phyloP scores from a whole-genome alignment of 2,888 invertebrate genomes.

The Rotaria macrura region DNA sequence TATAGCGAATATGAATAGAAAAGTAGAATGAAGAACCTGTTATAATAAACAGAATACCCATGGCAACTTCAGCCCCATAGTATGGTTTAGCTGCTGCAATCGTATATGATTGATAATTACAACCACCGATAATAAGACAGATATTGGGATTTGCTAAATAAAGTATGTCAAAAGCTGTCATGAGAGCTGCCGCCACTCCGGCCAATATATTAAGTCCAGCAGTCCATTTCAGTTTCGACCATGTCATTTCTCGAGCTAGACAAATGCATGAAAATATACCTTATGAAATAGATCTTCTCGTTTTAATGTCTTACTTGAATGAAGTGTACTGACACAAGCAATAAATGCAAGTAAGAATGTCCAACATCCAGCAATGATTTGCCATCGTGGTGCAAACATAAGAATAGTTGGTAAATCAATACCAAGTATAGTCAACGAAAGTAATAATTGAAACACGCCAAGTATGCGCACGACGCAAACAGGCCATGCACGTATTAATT shows the following conservation, averaged over 20 bases:
- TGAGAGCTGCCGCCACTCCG: background rate
- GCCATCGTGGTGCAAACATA: constrained; percentile 16
- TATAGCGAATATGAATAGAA: background rate
- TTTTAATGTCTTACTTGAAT: background rate
- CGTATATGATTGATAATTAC: background rate
- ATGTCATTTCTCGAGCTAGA: background rate
- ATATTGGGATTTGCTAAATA: background rate
- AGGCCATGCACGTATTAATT: background rate
- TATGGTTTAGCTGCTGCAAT: background rate
- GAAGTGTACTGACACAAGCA: background rate
- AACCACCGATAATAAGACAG: background rate
- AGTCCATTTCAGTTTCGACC: background rate
- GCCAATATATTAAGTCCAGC: background rate
- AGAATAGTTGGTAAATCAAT: background rate
- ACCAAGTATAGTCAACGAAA: background rate
- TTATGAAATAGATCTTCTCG: background rate
- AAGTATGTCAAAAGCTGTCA: background rate
- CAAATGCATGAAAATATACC: background rate
- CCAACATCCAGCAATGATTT: background rate
- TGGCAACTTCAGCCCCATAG: background rate
- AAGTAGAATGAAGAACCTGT: background rate
- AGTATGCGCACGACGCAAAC: background rate
- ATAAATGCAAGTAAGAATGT: background rate
- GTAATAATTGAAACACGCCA: background rate
- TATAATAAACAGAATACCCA: background rate